These are phyloP conservation scores for Chymomyza fuscimana DNA, from an alignment of 2,888 invertebrate genomes.

Conservation along the genomic window DNA sequence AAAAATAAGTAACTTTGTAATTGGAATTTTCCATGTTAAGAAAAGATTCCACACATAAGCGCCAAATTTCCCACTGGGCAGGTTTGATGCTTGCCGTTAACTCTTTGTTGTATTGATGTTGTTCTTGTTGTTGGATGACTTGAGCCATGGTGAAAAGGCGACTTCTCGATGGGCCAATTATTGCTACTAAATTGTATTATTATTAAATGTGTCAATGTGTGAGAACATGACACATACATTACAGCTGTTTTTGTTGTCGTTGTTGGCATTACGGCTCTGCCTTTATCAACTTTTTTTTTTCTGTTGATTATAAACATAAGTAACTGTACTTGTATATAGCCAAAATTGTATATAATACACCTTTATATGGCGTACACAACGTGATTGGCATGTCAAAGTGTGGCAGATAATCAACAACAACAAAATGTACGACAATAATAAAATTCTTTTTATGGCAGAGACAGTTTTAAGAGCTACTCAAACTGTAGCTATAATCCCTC, in stretches of 20 bases:
- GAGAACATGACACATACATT: conserved; percentile 49
- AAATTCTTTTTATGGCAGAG: conserved; percentile 18
- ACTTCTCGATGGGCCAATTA: conserved; percentile 60
- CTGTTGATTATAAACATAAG: conserved; percentile 32
- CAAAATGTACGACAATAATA: conserved; percentile 12
- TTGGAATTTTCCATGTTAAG: no score
- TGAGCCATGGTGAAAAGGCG: background rate
- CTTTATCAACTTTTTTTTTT: conserved; percentile 35
- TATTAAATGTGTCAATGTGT: conserved; percentile 54
- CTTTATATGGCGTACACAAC: conserved; percentile 11
- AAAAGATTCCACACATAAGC: no score
- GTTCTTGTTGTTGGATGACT: background rate
- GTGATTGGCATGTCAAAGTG: conserved; percentile 21
- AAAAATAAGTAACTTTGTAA: no score
- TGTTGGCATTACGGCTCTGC: conserved; percentile 42
- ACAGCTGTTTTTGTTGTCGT: background rate
- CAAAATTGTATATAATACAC: conserved; percentile 25
- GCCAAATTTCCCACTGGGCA: no score
- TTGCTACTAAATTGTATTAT: conserved; percentile 69
- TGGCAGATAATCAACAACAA: conserved; percentile 8
- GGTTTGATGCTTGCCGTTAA: conserved; percentile 32
- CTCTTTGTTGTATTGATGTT: conserved; percentile 19
- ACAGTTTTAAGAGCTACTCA: conserved; percentile 24
- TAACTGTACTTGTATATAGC: conserved; percentile 50
- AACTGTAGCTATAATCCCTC: conserved; percentile 15